phyloP scores from a whole-genome alignment of 2,888 invertebrate genomes.

The Aradus depressus region DNA sequence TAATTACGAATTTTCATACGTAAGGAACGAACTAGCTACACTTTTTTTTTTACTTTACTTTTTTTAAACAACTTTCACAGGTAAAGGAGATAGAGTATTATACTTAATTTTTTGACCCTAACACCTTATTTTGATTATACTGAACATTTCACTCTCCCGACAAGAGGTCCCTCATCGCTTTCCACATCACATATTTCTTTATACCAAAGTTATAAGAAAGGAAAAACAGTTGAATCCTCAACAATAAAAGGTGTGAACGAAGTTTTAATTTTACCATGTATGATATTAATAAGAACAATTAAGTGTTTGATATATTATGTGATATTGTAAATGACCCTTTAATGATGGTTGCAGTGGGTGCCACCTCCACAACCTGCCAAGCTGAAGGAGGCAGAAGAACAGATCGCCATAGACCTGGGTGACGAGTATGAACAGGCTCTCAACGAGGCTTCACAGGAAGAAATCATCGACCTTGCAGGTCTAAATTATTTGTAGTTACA shows the following conservation, averaged over 20 bases:
- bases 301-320: background rate
- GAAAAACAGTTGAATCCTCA: no score
- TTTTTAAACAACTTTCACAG: no score
- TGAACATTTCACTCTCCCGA: no score
- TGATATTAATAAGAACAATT: background rate
- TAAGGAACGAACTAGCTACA: no score
- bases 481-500: conserved; percentile 25
- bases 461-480: conserved; percentile 97
- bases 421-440: conserved; percentile 91
- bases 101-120: no score
- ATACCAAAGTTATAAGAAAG: no score
- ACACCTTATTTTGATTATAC: no score
- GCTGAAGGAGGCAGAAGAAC: conserved; percentile 74
- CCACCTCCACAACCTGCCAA: conserved; percentile 58
- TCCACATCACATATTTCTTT: no score
- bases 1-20: no score
- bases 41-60: no score
- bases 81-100: no score
- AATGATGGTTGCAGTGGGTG: conserved; percentile 64
- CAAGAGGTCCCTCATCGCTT: no score
- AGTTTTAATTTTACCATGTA: background rate
- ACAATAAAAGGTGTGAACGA: background rate
- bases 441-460: conserved; percentile 77
- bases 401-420: conserved; percentile 84
- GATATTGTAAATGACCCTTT: conserved; percentile 13